A percentile compares a stretch with the other conserved stretches of the same genome.
phyloP scores from a whole-genome alignment of 2,113 vertebrate species.

The Hippocampus mohnikei region DNA sequence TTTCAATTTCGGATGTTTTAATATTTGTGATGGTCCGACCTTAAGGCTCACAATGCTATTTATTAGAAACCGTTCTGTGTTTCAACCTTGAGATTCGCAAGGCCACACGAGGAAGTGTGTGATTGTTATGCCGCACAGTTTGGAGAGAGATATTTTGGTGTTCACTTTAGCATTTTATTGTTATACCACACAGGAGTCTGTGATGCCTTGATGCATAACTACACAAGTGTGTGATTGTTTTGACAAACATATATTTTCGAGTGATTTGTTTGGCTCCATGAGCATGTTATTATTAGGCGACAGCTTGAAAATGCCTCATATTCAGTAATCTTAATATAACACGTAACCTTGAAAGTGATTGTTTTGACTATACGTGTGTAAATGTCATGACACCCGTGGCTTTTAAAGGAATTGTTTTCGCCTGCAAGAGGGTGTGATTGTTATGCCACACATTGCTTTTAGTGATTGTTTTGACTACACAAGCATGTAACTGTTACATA shows the following conservation, averaged over 20 bases:
- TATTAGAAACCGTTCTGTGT: neutral
- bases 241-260: neutral
- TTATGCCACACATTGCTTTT: neutral
- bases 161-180: neutral
- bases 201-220: no score
- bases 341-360: neutral
- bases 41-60: neutral
- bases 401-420: no score
- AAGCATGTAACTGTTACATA: no score
- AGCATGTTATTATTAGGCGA: neutral
- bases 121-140: neutral
- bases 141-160: neutral
- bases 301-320: neutral
- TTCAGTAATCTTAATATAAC: neutral
- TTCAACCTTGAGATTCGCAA: neutral
- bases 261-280: neutral
- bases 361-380: no score
- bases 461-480: neutral
- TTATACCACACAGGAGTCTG: neutral
- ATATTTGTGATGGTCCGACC: neutral
- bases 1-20: neutral
- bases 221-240: neutral
- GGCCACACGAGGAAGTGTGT: neutral
- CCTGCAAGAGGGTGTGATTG: neutral
- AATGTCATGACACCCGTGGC: no score